Percentiles rank a stretch among this genome's conserved stretches.
Conservation (phyloP, 1,140 invertebrate species). For the Caerostris darwini region DNA sequence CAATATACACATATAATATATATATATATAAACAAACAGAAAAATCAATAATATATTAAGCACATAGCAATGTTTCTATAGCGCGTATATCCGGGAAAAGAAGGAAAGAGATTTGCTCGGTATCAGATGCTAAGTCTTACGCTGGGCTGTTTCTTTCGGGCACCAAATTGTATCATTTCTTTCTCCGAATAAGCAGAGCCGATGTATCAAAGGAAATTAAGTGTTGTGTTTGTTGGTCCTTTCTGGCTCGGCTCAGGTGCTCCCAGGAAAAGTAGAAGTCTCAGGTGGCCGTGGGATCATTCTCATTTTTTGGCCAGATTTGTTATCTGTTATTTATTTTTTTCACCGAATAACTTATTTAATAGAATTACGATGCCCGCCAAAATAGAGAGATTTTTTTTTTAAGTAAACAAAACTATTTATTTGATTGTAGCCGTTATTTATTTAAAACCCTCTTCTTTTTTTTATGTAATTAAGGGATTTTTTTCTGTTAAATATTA, state of each 20-base stretch:
- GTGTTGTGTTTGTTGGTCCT: slow-evolving; percentile 17
- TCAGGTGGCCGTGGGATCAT: slow-evolving; percentile 4
- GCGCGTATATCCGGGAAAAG: no score
- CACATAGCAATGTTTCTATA: no score
- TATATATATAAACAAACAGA: no score
- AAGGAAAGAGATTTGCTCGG: neutral
- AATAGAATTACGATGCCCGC: neutral
- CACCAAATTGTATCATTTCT: neutral
- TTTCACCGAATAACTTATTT: neutral
- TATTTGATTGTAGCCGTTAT: no score
- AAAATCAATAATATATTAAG: no score
- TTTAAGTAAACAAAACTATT: no score
- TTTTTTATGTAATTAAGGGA: no score
- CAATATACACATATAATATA: no score
- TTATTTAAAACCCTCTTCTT: no score
- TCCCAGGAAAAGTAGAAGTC: neutral
- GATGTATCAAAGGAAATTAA: slow-evolving; percentile 39
- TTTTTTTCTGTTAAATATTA: no score
- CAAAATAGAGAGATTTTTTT: no score
- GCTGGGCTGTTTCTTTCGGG: neutral
- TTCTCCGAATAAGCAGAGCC: neutral
- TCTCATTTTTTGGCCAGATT: slow-evolving; percentile 1
- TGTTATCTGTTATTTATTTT: neutral
- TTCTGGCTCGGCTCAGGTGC: slow-evolving; percentile 1
- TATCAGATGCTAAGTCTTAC: neutral